A percentile compares a stretch with the other conserved stretches of the same genome.
These are phyloP conservation scores for Tachina lurida DNA, from an alignment of 2,888 invertebrate species.

Conservation along the genomic window DNA sequence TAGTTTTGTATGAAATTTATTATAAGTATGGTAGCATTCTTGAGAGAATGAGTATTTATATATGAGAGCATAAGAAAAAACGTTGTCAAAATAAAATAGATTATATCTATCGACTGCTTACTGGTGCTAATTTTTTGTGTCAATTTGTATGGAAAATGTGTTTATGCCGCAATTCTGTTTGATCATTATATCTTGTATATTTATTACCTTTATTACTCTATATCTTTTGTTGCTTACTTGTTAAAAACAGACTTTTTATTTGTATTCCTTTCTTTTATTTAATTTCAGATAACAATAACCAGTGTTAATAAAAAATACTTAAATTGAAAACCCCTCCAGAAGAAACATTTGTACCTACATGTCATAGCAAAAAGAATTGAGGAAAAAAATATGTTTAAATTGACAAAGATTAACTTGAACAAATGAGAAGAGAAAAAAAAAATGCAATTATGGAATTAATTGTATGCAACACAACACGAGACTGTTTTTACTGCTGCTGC, in stretches of 20 bases:
- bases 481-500: constrained; percentile 5
- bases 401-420: constrained; percentile 39
- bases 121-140: too few relatives aligned
- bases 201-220: not conserved
- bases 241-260: constrained; percentile 39
- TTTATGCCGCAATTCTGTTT: too few relatives aligned
- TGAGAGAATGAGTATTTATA: too few relatives aligned
- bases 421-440: constrained; percentile 34
- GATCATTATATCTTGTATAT: not conserved
- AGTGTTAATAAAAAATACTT: not conserved
- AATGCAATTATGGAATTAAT: constrained; percentile 51
- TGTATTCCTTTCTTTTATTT: constrained; percentile 8
- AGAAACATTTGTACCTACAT: constrained; percentile 19
- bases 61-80: too few relatives aligned
- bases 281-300: constrained; percentile 33
- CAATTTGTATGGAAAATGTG: too few relatives aligned
- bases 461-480: constrained; percentile 42
- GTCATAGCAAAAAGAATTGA: constrained; percentile 13
- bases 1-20: too few relatives aligned
- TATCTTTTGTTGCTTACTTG: not conserved
- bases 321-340: not conserved
- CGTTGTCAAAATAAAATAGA: too few relatives aligned
- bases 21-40: too few relatives aligned
- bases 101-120: too few relatives aligned
- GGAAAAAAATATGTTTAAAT: not conserved